Evolutionary conservation across 2,888 invertebrate species (phyloP).

Genomic region (Pogonocherus hispidulus): DNA sequence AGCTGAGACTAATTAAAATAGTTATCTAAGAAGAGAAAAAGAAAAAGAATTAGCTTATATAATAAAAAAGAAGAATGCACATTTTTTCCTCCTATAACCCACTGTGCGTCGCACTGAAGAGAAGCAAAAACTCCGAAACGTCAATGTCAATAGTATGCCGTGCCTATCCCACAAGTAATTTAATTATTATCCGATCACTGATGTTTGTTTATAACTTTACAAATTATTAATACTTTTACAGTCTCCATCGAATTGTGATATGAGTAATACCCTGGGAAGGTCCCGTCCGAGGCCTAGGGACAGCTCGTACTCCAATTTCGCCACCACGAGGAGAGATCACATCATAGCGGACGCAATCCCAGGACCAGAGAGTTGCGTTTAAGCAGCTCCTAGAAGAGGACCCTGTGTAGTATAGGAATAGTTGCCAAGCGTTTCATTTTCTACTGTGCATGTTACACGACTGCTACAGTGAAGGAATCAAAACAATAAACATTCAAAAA

Average conservation of each 20-base stretch:
- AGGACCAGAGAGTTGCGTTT: slow-evolving; percentile 91
- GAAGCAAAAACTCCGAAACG: too few relatives aligned
- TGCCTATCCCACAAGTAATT: too few relatives aligned
- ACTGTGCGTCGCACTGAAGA: too few relatives aligned
- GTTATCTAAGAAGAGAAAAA: too few relatives aligned
- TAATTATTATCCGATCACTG: too few relatives aligned
- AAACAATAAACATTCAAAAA: slow-evolving; percentile 1
- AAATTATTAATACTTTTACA: slow-evolving; percentile 38
- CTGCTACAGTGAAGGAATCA: slow-evolving; percentile 1
- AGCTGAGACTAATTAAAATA: too few relatives aligned
- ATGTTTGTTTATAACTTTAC: background rate
- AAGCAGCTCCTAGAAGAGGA: slow-evolving; percentile 59
- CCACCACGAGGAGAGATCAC: slow-evolving; percentile 79
- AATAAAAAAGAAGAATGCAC: too few relatives aligned
- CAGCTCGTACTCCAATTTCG: slow-evolving; percentile 71
- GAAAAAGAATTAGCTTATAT: too few relatives aligned
- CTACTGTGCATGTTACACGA: slow-evolving; percentile 12
- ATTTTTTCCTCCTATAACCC: too few relatives aligned
- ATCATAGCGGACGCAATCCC: slow-evolving; percentile 88
- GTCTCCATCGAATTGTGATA: slow-evolving; percentile 50
- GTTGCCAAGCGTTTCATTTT: slow-evolving; percentile 24
- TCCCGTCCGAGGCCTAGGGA: slow-evolving; percentile 64
- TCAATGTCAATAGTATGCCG: too few relatives aligned
- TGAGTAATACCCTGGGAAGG: slow-evolving; percentile 61
- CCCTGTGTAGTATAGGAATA: slow-evolving; percentile 26